Percentiles rank a stretch among this genome's conserved stretches.
phyloP scores from a whole-genome alignment of 2,797 vertebrate genomes.

The Bradypodion ventrale region DNA sequence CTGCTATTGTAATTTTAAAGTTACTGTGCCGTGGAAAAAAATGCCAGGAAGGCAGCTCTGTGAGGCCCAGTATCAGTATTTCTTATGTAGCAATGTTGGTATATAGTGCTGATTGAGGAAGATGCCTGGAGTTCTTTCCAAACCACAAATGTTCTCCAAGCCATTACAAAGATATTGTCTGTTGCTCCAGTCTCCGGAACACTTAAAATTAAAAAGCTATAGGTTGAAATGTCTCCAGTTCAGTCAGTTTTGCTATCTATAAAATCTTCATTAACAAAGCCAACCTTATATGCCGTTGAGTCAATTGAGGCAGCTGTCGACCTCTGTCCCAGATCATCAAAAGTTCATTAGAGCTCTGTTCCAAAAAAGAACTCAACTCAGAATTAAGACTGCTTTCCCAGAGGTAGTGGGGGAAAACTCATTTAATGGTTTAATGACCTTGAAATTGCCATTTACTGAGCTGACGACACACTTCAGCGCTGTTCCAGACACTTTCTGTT shows the following conservation, averaged over 20 bases:
- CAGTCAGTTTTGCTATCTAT: conserved; percentile 32
- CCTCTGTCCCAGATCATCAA: conserved; percentile 54
- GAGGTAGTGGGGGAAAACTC: conserved; percentile 32
- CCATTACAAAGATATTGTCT: conserved; percentile 58
- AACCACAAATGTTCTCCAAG: conserved; percentile 69
- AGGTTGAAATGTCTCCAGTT: conserved; percentile 55
- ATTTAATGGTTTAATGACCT: conserved; percentile 31
- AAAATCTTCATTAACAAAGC: conserved; percentile 60
- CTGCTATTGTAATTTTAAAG: conserved; percentile 2
- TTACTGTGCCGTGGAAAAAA: conserved; percentile 5
- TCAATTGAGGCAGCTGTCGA: conserved; percentile 61
- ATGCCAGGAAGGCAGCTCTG: conserved; percentile 49
- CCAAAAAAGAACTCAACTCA: conserved; percentile 19
- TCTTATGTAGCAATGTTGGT: conserved; percentile 66
- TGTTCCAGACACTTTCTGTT: background rate
- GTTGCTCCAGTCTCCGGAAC: conserved; percentile 63
- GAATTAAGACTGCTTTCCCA: conserved; percentile 44
- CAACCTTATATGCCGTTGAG: conserved; percentile 51
- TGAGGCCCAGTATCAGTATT: conserved; percentile 59
- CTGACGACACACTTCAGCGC: conserved; percentile 1
- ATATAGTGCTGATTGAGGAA: conserved; percentile 63
- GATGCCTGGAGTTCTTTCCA: conserved; percentile 77
- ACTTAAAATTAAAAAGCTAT: conserved; percentile 65
- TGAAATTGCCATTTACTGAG: conserved; percentile 34
- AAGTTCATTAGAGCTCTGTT: conserved; percentile 65